Conservation (phyloP, 2,888 invertebrate genomes). For the Sylvicola fuscatus region DNA sequence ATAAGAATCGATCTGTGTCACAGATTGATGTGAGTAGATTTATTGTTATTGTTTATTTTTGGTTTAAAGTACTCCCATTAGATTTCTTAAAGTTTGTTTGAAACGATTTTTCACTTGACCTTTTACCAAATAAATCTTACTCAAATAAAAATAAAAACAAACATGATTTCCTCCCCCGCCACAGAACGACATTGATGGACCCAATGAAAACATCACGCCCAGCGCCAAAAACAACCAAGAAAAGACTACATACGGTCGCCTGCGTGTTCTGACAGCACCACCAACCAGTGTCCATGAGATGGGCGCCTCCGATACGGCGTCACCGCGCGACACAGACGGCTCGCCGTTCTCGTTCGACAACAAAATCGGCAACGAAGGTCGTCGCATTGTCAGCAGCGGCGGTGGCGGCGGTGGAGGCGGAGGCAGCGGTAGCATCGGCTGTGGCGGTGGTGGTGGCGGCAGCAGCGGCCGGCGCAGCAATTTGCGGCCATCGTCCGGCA, state of each 20-base stretch:
- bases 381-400: constrained; percentile 4
- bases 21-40: constrained; percentile 10
- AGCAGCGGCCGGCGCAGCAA: constrained; percentile 18
- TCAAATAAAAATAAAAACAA: too few species aligned
- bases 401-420: constrained; percentile 6
- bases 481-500: constrained; percentile 14
- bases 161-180: too few species aligned
- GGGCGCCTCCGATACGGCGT: constrained; percentile 16
- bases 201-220: constrained; percentile 8
- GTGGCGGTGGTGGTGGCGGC: constrained; percentile 8
- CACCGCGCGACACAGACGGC: constrained; percentile 15
- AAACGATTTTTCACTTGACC: too few species aligned
- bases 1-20: constrained; percentile 10
- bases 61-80: too few species aligned
- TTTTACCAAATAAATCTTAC: too few species aligned
- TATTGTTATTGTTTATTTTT: constrained; percentile 1
- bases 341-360: constrained; percentile 15
- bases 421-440: constrained; percentile 7
- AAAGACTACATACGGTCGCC: constrained; percentile 48
- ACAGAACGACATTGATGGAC: constrained; percentile 8
- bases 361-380: constrained; percentile 5
- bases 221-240: constrained; percentile 19
- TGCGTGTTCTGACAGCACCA: constrained; percentile 47
- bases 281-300: constrained; percentile 32
- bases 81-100: too few species aligned